These are phyloP conservation scores for Caenorhabditis virilis DNA, from an alignment of 2,888 invertebrate genomes.

Conservation along the genomic window DNA sequence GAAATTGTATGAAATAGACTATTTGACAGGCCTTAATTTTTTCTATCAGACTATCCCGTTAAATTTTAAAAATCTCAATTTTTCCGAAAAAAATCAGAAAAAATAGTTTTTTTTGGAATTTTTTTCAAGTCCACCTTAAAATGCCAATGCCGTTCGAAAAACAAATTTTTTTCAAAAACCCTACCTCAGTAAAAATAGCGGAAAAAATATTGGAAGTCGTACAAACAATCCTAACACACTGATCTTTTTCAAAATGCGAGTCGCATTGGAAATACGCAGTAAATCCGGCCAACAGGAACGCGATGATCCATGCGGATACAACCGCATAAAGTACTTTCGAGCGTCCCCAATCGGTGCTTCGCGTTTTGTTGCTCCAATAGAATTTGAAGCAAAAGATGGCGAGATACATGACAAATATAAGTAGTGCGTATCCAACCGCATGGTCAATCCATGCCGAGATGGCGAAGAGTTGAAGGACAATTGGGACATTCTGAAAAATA, in stretches of 20 bases:
- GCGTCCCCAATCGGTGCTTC: slow-evolving; percentile 27
- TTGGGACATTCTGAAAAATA: slow-evolving; percentile 18
- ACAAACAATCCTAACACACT: slow-evolving; percentile 28
- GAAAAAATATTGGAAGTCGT: slow-evolving; percentile 30
- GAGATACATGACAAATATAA: slow-evolving; percentile 31
- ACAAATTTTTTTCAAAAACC: too few relatives aligned
- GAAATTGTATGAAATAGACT: too few relatives aligned
- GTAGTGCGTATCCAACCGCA: slow-evolving; percentile 24
- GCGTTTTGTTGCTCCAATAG: slow-evolving; percentile 33
- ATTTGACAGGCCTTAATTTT: too few relatives aligned
- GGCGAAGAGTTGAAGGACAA: slow-evolving; percentile 29
- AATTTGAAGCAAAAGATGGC: slow-evolving; percentile 38
- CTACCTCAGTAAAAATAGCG: slow-evolving; percentile 22
- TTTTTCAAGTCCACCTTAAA: too few relatives aligned
- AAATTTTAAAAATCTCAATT: too few relatives aligned
- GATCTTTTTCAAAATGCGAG: slow-evolving; percentile 20
- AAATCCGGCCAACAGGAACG: slow-evolving; percentile 22
- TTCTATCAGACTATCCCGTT: too few relatives aligned
- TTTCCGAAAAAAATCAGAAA: too few relatives aligned
- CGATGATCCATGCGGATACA: slow-evolving; percentile 17
- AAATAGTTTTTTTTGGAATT: too few relatives aligned
- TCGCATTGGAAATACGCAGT: slow-evolving; percentile 35
- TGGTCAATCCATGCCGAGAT: slow-evolving; percentile 34
- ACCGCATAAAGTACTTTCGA: slow-evolving; percentile 22
- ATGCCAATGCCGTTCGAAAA: too few relatives aligned